These are phyloP conservation scores for Drosophila parabipectinata DNA, from an alignment of 1,140 invertebrate genomes.

Conservation along the genomic window DNA sequence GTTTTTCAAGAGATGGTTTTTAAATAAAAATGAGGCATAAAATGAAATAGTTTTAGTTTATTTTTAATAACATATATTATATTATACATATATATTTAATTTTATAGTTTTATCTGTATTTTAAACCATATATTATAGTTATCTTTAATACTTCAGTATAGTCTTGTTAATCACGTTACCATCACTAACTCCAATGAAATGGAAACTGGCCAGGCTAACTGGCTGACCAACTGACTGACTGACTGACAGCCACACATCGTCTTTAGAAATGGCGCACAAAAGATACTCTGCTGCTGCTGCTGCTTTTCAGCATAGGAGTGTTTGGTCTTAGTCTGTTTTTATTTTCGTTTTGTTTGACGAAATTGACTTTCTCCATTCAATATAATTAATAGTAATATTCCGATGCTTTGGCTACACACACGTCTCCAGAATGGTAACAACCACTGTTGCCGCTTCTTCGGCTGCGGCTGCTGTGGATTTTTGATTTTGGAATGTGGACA, in stretches of 20 bases:
- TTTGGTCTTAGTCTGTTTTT: slow-evolving; percentile 17
- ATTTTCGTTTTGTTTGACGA: slow-evolving; percentile 58
- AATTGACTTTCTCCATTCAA: slow-evolving; percentile 82
- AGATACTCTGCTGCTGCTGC: slow-evolving; percentile 34
- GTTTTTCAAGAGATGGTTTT: background rate
- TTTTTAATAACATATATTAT: no score
- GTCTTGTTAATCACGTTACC: slow-evolving; percentile 9
- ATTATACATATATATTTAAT: no score
- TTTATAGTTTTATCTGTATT: no score
- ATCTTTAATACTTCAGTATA: background rate
- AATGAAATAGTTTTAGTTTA: no score
- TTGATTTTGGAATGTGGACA: slow-evolving; percentile 40
- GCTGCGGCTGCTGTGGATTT: slow-evolving; percentile 14
- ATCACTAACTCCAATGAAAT: slow-evolving; percentile 61
- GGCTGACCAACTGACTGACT: slow-evolving; percentile 46
- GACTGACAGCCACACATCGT: slow-evolving; percentile 62
- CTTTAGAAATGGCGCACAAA: slow-evolving; percentile 79
- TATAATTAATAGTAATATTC: slow-evolving; percentile 82
- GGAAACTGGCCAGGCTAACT: slow-evolving; percentile 65
- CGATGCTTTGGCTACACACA: slow-evolving; percentile 54
- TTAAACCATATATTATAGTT: no score
- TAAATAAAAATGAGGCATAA: background rate
- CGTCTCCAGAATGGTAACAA: slow-evolving; percentile 69
- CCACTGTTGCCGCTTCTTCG: background rate
- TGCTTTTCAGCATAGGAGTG: slow-evolving; percentile 50